phyloP scores from a whole-genome alignment of 2,888 invertebrate species.

The Spodoptera littoralis region DNA sequence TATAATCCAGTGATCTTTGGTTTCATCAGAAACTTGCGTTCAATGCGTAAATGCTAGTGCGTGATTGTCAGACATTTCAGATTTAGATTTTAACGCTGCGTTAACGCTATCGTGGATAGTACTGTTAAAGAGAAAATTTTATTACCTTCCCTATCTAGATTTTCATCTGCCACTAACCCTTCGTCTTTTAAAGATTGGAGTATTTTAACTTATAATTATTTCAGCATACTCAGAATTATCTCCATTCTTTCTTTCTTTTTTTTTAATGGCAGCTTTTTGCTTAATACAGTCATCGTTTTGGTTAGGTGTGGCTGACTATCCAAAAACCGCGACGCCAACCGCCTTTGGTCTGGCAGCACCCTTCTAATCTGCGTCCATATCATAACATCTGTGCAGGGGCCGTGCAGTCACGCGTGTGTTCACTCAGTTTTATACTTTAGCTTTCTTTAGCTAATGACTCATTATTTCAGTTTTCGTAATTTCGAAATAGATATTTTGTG shows the following conservation, averaged over 20 bases:
- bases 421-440: constrained; percentile 61
- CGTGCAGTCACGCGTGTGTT: constrained; percentile 72
- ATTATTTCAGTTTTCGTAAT: constrained; percentile 52
- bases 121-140: background rate
- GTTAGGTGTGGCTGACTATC: constrained; percentile 20
- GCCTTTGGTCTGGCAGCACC: constrained; percentile 42
- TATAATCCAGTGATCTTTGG: constrained; percentile 52
- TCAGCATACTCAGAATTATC: too few relatives aligned
- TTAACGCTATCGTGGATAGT: background rate
- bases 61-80: constrained; percentile 38
- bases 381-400: constrained; percentile 69
- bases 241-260: too few relatives aligned
- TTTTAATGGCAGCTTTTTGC: too few relatives aligned
- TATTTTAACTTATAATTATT: too few relatives aligned
- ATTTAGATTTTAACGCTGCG: constrained; percentile 31
- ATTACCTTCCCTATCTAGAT: constrained; percentile 2
- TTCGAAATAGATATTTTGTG: constrained; percentile 28
- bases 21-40: constrained; percentile 50
- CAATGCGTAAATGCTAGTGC: constrained; percentile 44
- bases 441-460: constrained; percentile 65
- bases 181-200: too few relatives aligned
- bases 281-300: constrained; percentile 5
- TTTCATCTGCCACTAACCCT: too few relatives aligned
- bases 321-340: constrained; percentile 36
- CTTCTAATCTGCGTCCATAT: constrained; percentile 51